Evolutionary conservation across 1,140 invertebrate genomes (phyloP).

Genomic region (Choristoneura fumiferana): DNA sequence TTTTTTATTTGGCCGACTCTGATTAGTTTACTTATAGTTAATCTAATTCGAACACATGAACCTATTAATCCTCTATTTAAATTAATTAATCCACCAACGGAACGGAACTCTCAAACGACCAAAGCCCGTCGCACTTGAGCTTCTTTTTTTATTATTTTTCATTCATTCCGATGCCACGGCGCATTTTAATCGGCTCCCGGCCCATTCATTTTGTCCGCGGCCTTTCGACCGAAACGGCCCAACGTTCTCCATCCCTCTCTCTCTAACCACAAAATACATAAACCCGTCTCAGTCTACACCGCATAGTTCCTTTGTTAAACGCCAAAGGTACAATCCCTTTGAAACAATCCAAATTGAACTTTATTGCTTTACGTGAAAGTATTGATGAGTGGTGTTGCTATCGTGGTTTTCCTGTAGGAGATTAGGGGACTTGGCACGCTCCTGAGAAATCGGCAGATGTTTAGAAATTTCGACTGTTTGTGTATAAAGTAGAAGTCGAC

Average conservation of each 20-base stretch:
- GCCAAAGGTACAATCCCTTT: too few relatives aligned
- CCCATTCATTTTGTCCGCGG: conserved; percentile 67
- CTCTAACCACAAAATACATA: conserved; percentile 18
- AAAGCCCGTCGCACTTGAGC: too few relatives aligned
- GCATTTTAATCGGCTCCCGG: conserved; percentile 54
- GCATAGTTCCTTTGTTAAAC: conserved; percentile 52
- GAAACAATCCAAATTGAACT: too few relatives aligned
- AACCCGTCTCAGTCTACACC: conserved; percentile 39
- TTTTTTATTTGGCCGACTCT: too few relatives aligned
- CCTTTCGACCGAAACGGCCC: conserved; percentile 65
- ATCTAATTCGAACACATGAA: too few relatives aligned
- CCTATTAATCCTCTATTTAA: too few relatives aligned
- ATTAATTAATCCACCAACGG: too few relatives aligned
- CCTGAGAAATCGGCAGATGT: conserved; percentile 74
- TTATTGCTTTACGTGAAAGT: too few relatives aligned
- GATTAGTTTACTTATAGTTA: too few relatives aligned
- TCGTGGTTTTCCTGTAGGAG: conserved; percentile 30
- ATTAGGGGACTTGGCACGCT: conserved; percentile 71
- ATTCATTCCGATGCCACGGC: conserved; percentile 61
- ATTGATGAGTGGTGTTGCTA: too few relatives aligned
- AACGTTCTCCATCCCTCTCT: conserved; percentile 46
- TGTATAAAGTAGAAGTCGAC: conserved; percentile 52
- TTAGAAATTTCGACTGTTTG: conserved; percentile 48
- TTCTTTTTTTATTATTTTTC: conserved; percentile 56
- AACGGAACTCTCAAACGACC: too few relatives aligned